These are phyloP conservation scores for Pristionchus arcanus DNA, from an alignment of 2,888 invertebrate species.

Conservation along the genomic window DNA sequence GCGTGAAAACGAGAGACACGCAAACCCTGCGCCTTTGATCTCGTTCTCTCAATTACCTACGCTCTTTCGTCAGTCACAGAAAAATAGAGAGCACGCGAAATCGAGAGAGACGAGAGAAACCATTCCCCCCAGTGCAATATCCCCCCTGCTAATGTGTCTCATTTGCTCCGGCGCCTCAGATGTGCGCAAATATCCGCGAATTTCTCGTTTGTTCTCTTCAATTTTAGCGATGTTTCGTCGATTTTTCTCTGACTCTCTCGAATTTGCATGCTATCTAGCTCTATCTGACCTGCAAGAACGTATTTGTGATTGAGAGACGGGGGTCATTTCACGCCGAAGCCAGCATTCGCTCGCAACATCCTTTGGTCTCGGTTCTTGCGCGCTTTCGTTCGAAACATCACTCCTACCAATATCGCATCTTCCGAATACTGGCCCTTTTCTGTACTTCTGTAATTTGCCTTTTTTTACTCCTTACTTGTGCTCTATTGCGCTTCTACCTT, in stretches of 20 bases:
- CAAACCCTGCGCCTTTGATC: not conserved
- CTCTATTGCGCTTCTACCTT: not conserved
- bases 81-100: not conserved
- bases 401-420: too few species aligned
- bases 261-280: not conserved
- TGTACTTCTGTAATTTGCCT: not conserved
- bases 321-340: too few species aligned
- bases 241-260: too few species aligned
- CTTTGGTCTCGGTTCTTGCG: not conserved
- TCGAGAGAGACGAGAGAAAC: not conserved
- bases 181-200: not conserved
- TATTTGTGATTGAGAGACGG: too few species aligned
- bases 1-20: not conserved
- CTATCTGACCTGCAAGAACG: not conserved
- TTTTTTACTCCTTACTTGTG: not conserved
- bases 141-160: conserved; percentile 39
- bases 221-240: not conserved
- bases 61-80: not conserved
- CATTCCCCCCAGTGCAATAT: conserved; percentile 17
- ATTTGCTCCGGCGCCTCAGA: not conserved
- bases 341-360: not conserved
- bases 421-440: not conserved
- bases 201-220: not conserved
- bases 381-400: not conserved
- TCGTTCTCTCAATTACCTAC: not conserved